Evolutionary conservation across 92 coral and sea anemone species (phyloP), one percentile per base, ranked within the genome.

Genomic region (Epizoanthus rinbou): DNA sequence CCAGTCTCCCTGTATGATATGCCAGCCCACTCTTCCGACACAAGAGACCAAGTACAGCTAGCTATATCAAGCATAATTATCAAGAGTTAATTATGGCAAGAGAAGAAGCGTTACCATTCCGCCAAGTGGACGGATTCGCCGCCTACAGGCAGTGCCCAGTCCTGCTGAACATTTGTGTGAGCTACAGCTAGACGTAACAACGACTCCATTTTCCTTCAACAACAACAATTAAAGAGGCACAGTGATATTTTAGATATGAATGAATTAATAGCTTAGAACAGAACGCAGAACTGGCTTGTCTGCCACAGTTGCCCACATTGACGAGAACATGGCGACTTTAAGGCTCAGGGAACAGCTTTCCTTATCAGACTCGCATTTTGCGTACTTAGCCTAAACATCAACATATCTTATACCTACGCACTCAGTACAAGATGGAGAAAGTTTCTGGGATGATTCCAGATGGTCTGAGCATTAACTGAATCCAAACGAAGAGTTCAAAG

Each of bases 271-370:
- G 70, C 24, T 78, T 39, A 28, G 39, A 65, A 60, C 71, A 78
- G 82, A 60, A 78, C 63, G 70, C 23, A 78, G 60, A 41, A 78
- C 24, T 43, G 14, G 71, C 82, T 60, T 60, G 70, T 60, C 71
- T 78, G 82, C 17, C 82, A 78, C 21, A 37, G 59, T 78, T 72
- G 62, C 82, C 59, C 71, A 78, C 82, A 62, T 62, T 78, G 82
- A 59, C 82, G 64, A 78, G 82, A 78, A 78, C 66, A 78, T 78
- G 82, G 82, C 82, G 82, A 72, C 82, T 63, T 78, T 23, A 56
- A 78, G 41, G 58, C 43, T 11, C 45, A 69, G 10, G 72, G 71
- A 78, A 69, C 47, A 23, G 69, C 71, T 78, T 78, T 62, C 82
- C 64, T 41, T 78, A 24, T 37, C 71, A 60, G 28, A 60, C 52